Conservation (phyloP, 2,797 vertebrate species). For the Coregonus ussuriensis region DNA sequence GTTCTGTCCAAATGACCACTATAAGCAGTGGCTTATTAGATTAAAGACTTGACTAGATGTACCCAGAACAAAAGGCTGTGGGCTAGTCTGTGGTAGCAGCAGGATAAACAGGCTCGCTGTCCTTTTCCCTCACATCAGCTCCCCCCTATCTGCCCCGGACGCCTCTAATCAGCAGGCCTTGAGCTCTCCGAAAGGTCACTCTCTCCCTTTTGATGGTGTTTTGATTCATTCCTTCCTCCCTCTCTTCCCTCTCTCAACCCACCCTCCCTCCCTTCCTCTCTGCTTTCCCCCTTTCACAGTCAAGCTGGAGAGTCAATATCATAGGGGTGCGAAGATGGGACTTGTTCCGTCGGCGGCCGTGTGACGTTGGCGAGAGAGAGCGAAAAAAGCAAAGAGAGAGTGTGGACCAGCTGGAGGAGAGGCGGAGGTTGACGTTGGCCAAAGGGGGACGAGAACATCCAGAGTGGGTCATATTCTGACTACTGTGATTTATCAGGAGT, state of each 20-base stretch:
- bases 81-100: conserved; percentile 45
- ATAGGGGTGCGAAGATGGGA: conserved; percentile 94
- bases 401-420: conserved; percentile 25
- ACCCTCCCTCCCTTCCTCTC: conserved; percentile 38
- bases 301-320: conserved; percentile 93
- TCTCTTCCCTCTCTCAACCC: conserved; percentile 47
- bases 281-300: conserved; percentile 67
- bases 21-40: not conserved
- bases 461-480: not conserved
- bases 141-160: conserved; percentile 50
- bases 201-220: conserved; percentile 77
- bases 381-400: not conserved
- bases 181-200: conserved; percentile 77
- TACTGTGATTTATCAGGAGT: conserved; percentile 7
- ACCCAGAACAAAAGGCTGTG: conserved; percentile 36
- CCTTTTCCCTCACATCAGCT: conserved; percentile 53
- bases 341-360: conserved; percentile 84
- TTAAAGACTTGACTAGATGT: conserved; percentile 33
- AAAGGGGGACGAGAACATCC: not conserved
- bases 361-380: conserved; percentile 58
- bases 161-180: conserved; percentile 76
- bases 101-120: conserved; percentile 59
- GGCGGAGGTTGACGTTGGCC: conserved; percentile 27
- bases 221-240: conserved; percentile 75
- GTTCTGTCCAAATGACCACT: not conserved